Percentiles rank a stretch among this genome's conserved stretches.
Evolutionary conservation across 2,797 vertebrate genomes (phyloP).

Genomic region (Ptychobarbus kaznakovi): DNA sequence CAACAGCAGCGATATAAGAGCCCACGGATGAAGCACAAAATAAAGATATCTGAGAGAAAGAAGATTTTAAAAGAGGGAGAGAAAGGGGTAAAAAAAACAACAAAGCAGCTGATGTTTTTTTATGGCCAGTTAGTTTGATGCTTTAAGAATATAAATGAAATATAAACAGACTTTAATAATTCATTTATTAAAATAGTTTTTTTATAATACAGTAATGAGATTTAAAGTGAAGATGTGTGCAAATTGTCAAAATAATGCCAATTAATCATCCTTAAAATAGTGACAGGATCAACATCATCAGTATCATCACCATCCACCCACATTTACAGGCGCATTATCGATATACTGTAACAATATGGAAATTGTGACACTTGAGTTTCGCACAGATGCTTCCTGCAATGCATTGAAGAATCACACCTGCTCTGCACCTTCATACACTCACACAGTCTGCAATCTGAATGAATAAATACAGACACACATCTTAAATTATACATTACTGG

Average conservation of each 20-base stretch:
- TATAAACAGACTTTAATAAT: too few relatives aligned
- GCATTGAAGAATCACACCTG: slow-evolving; percentile 7
- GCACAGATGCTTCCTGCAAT: neutral
- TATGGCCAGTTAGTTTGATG: neutral
- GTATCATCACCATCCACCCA: slow-evolving; percentile 15
- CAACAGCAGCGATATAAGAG: slow-evolving; percentile 23
- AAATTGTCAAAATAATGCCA: neutral
- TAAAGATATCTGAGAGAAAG: slow-evolving; percentile 1
- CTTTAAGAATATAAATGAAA: neutral
- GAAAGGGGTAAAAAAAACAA: slow-evolving; percentile 13
- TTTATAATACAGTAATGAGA: neutral
- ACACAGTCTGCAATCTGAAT: slow-evolving; percentile 9
- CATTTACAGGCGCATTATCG: neutral
- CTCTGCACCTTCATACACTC: slow-evolving; percentile 4
- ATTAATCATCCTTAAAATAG: neutral
- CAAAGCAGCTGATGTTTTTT: neutral
- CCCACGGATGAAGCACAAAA: neutral
- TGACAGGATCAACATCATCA: neutral
- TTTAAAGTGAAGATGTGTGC: neutral
- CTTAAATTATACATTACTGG: slow-evolving; percentile 22
- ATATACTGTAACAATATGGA: neutral
- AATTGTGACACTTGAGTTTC: neutral
- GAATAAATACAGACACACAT: slow-evolving; percentile 22
- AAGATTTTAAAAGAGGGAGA: neutral
- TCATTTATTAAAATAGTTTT: neutral